Evolutionary conservation across 2,888 invertebrate species (phyloP), one percentile per base, ranked within the genome.

Genomic region (Calameuta filiformis): DNA sequence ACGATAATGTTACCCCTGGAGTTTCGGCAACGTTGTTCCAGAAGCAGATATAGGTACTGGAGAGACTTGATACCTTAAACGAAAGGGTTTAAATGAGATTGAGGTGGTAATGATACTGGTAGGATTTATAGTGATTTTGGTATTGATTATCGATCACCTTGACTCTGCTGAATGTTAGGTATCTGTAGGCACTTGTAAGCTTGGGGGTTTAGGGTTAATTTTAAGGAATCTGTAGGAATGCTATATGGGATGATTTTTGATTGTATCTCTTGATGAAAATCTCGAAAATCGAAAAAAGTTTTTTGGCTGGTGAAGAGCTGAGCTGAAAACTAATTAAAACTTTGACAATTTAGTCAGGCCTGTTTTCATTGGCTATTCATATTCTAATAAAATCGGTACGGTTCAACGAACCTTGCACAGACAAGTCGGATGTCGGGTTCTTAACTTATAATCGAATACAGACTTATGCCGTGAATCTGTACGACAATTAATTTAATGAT

Each of bases 271-370:
- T 71, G 30, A 71, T 31, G 71, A 33, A 71, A 33, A 71, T 71
- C 71, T 33, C 30, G 3, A 30, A 23, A 30, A 33, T 0, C 33
- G 4, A 3, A n/a, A 11, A 33, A 71, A 71, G 31, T 71, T 71
- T 33, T n/a, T 71, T 71, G 71, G 23, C 73, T 35, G 35, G 23
- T 12, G 73, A 73, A 73, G 35, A 35, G 35, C 9, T 23, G 34
- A 15, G 6, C 33, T 73, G 73, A 35, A 73, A 73, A 35, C n/a
- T 73, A 73, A 73, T 73, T 73, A 73, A 73, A 73, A 73, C 73
- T 73, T 73, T 73, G 33, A n/a, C 73, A 2, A 73, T 73, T 73
- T 35, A 34, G 73, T 35, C 30, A 71, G 71, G 30, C 71, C 71
- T 33, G 11, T 71, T 71, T 71, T 15, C 31, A 33, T 12, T 30